Evolutionary conservation across 2,113 vertebrate species (phyloP), one percentile per base, ranked within the genome.

Genomic region (Leucosticte australis): DNA sequence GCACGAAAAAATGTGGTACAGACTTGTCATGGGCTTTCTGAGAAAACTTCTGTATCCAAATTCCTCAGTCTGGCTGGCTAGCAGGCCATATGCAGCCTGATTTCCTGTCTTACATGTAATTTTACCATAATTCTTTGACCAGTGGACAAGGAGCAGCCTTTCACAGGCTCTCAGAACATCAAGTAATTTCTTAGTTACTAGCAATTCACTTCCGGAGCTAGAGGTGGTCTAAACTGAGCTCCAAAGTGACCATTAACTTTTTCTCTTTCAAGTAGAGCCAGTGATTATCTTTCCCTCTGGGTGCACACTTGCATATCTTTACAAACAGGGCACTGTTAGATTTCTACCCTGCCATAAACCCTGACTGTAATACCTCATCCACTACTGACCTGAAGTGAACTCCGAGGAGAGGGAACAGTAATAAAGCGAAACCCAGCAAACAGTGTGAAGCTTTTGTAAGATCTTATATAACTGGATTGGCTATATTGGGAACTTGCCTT

Each of bases 311-410:
- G 62, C 87, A 87, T 92, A 52, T 94, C 93, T 93, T 65, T 87
- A 85, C 89, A 95, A 93, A 96, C 94, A 89, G 67, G 53, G 73
- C 64, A 63, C 84, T 94, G 92, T 89, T 97, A 80, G 83, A 68
- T 89, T 92, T 96, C 81, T 91, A 95, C 55, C 46, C 93, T 87
- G 57, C 89, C 92, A 86, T 89, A 96, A 96, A 95, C 92, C 93
- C 95, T 42, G 87, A 85, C 90, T 89, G 39, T 60, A 94, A 81
- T 89, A 89, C 83, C 84, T 93, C 94, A 86, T 92, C 93, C 0
- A 4, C 92, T 68, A n/a, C 88, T 95, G 97, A 96, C 98, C 98
- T 97, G 47, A 89, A 92, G 69, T 78, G 95, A 97, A 97, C 97
- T 83, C 86, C 0, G 1, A 27, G n/a, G 14, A 91, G 97, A 95